phyloP scores from a whole-genome alignment of 2,888 invertebrate genomes.

The Abrostola triplasia region DNA sequence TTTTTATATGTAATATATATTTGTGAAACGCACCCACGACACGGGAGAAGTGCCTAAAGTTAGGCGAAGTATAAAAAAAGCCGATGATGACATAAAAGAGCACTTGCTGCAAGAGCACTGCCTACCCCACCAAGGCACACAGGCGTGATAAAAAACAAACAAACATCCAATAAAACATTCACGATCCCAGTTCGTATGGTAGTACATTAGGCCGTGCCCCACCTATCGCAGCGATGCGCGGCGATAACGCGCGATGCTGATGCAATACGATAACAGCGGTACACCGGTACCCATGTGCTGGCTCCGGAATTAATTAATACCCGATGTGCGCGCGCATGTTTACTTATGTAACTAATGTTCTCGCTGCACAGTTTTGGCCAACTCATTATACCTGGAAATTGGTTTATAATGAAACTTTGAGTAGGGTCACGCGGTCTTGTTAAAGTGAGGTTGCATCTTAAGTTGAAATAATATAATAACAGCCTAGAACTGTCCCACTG shows the following conservation, averaged over 20 bases:
- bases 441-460: neutral
- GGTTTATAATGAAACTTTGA: constrained; percentile 25
- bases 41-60: no score
- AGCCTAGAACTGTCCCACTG: no score
- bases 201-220: neutral
- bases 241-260: constrained; percentile 55
- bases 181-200: constrained; percentile 8
- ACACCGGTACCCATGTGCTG: constrained; percentile 31
- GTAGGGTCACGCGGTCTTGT: neutral
- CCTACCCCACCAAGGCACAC: no score
- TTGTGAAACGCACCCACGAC: no score
- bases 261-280: constrained; percentile 43
- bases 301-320: constrained; percentile 55
- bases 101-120: no score
- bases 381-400: constrained; percentile 25
- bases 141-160: neutral
- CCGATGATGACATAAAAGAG: no score
- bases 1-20: no score
- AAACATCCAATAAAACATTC: neutral
- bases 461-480: no score
- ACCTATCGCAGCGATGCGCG: constrained; percentile 39
- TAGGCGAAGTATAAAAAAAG: no score
- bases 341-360: constrained; percentile 7
- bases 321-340: constrained; percentile 28
- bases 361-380: constrained; percentile 24